Conservation (phyloP, 1,140 invertebrate species). For the Drepana arcuata region DNA sequence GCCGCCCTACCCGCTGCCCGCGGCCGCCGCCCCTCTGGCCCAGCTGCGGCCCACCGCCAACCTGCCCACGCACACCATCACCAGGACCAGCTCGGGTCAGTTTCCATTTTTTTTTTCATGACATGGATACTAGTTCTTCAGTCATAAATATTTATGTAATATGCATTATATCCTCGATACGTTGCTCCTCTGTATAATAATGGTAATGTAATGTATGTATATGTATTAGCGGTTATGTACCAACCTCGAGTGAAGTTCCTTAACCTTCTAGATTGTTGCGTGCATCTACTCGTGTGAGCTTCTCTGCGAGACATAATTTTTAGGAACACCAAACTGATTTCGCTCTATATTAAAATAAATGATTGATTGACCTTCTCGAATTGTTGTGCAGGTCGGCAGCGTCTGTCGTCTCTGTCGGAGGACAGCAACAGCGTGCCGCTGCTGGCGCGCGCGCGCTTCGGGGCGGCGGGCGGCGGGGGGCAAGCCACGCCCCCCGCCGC, state of each 20-base stretch:
- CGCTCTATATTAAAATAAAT: background rate
- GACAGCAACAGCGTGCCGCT: constrained; percentile 77
- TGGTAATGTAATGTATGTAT: too few species aligned
- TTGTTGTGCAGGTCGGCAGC: constrained; percentile 72
- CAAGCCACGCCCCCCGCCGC: constrained; percentile 75
- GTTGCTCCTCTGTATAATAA: too few species aligned
- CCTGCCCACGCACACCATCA: constrained; percentile 71
- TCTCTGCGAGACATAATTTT: too few species aligned
- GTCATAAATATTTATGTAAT: too few species aligned
- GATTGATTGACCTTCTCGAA: background rate
- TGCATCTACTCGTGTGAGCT: too few species aligned
- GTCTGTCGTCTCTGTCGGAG: constrained; percentile 77
- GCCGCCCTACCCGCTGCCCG: constrained; percentile 91
- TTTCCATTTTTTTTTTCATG: background rate
- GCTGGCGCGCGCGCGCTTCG: constrained; percentile 78
- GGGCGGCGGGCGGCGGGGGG: constrained; percentile 6
- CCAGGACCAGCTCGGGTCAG: constrained; percentile 63
- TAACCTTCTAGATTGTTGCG: too few species aligned
- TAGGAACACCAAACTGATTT: too few species aligned
- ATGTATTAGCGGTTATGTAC: too few species aligned
- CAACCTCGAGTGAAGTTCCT: too few species aligned
- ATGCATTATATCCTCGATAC: too few species aligned
- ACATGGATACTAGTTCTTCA: too few species aligned
- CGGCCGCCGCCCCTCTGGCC: constrained; percentile 83
- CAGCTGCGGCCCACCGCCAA: constrained; percentile 87